A percentile compares a stretch with the other conserved stretches of the same genome.
These are phyloP conservation scores for Lacanobia wlatinum DNA, from an alignment of 2,888 invertebrate species.

Conservation along the genomic window DNA sequence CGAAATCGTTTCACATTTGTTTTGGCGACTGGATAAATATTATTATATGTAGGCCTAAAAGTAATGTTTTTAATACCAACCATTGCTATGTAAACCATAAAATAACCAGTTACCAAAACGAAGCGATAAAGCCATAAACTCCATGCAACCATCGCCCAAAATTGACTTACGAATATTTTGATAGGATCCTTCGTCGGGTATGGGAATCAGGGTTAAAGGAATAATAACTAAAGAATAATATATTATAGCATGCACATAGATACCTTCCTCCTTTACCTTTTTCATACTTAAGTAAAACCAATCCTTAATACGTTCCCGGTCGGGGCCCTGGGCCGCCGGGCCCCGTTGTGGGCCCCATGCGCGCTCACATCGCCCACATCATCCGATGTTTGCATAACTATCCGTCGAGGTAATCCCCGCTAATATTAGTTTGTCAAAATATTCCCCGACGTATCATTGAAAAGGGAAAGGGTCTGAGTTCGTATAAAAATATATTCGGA, in stretches of 20 bases:
- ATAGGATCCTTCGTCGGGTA: conserved; percentile 40
- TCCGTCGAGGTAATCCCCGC: conserved; percentile 64
- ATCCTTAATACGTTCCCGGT: conserved; percentile 30
- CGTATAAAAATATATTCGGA: conserved; percentile 61
- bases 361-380: conserved; percentile 27
- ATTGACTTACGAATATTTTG: conserved; percentile 43
- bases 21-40: background rate
- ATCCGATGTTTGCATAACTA: conserved; percentile 68
- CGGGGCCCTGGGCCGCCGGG: conserved; percentile 8
- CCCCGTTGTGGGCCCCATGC: background rate
- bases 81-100: background rate
- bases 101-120: background rate
- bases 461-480: conserved; percentile 66
- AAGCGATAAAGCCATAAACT: background rate
- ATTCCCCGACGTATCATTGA: conserved; percentile 70
- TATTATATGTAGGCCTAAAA: background rate
- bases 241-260: conserved; percentile 35
- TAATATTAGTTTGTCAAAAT: conserved; percentile 77
- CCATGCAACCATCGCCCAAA: background rate
- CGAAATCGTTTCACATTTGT: background rate
- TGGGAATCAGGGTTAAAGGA: conserved; percentile 35
- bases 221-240: conserved; percentile 52
- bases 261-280: conserved; percentile 54
- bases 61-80: background rate
- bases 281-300: conserved; percentile 55